Evolutionary conservation across 2,113 vertebrate genomes (phyloP), one percentile per base, ranked within the genome.

Genomic region (Laterallus jamaicensis): DNA sequence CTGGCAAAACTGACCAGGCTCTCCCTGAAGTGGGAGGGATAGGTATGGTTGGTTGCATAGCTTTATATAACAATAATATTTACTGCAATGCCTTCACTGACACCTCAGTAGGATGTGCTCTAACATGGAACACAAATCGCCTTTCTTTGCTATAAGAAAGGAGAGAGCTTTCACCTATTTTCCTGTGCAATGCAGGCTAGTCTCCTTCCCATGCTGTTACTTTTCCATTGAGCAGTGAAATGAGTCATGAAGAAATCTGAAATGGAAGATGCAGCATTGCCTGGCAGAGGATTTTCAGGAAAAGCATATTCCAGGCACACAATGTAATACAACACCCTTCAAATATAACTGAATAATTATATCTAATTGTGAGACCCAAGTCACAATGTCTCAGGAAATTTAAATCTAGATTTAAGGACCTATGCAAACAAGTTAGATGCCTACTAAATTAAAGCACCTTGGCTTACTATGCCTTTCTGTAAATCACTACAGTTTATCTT

Each of bases 181-280:
- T 59, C n/a, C 26, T 31, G 26, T 12, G 35, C 47, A 49, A 68
- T 37, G n/a, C 31, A 82, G 47, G 31, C 21, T 39, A 29, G 21
- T 29, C 39, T 83, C 62, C 35, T 75, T 79, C 50, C 67, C 49
- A 7, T 29, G 32, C 40, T 40, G 62, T 63, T 59, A 42, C 15
- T 74, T 60, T 56, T 89, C 47, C 35, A 55, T 11, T 58, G 62
- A 64, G 67, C 40, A 37, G 56, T 62, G 47, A 83, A 95, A 92
- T 54, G 52, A 86, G 32, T 79, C 73, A 50, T 67, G 52, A 92
- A 89, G 77, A 42, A 79, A 63, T 83, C 21, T 66, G 35, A 92
- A 93, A 86, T 58, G 22, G 52, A 75, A 90, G 47, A 70, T 22
- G 50, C 26, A 78, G 39, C 85, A 78, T 28, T 70, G 62, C 52